phyloP scores from a whole-genome alignment of 2,888 invertebrate species.

The Aphodius granarius region DNA sequence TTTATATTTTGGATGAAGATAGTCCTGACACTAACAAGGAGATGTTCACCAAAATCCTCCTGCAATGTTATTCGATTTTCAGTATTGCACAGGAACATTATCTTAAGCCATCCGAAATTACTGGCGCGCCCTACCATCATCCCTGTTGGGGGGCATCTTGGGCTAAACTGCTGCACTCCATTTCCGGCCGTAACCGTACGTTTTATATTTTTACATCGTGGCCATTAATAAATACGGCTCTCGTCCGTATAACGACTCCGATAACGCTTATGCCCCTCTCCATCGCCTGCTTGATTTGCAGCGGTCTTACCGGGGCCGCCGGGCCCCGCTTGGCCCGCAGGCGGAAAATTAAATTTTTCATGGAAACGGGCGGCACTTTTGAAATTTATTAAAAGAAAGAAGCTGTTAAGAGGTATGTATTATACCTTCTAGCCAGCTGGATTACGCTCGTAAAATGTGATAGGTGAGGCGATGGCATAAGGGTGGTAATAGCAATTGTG shows the following conservation, averaged over 20 bases:
- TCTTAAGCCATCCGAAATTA: conserved; percentile 14
- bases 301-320: not conserved
- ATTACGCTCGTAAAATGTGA: not conserved
- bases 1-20: no score
- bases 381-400: not conserved
- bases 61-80: not conserved
- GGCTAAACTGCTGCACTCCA: not conserved
- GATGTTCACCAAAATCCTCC: no score
- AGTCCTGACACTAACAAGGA: no score
- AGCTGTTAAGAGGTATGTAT: not conserved
- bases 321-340: not conserved
- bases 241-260: conserved; percentile 6
- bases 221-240: conserved; percentile 16
- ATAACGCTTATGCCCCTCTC: conserved; percentile 14
- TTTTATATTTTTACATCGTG: conserved; percentile 16
- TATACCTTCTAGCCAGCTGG: not conserved
- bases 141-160: not conserved
- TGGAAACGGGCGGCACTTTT: not conserved
- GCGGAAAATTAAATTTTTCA: not conserved
- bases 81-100: conserved; percentile 4
- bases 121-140: not conserved
- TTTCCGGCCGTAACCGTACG: not conserved
- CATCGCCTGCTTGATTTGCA: not conserved
- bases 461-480: not conserved
- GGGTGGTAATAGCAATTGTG: no score